Evolutionary conservation across 2,797 vertebrate species (phyloP), one percentile per base, ranked within the genome.

Genomic region (Menidia menidia): DNA sequence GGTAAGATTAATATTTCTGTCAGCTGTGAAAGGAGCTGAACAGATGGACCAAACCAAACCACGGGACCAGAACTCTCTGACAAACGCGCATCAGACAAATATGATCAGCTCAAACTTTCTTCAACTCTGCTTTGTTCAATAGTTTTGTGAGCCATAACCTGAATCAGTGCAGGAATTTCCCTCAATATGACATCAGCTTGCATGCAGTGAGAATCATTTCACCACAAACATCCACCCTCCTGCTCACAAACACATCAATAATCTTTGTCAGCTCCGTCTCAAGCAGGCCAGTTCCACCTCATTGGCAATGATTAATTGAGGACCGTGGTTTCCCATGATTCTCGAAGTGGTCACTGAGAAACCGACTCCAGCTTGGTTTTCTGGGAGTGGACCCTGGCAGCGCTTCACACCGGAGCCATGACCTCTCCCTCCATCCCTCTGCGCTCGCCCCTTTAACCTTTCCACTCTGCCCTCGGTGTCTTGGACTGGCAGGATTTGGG

Each of bases 221-320:
- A 51, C 44, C 62, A 19, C 69, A 48, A 77, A 70, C 18, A 54
- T 71, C 62, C 45, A 52, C 47, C 64, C 54, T 72, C 67, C 51
- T 19, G 51, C 77, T 53, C 73, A 42, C 41, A 72, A 68, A 47
- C 75, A 75, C 77, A 83, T 85, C 75, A 73, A 70, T 85, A 85
- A 86, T 44, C 47, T 48, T 73, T 50, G 80, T 79, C 74, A 62
- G 80, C 35, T 63, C 73, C 1, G 59, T 80, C 73, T 83, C 64
- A 39, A 59, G 65, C 73, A 52, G 54, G 11, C 81, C 16, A 47
- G 91, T 92, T 91, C 87, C 83, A 84, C 88, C 87, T 92, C 90
- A 90, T 92, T 90, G 90, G 81, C 55, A 11, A 42, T 92, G 89
- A 93, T 91, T 90, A 83, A 93, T 90, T 51, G 79, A 71, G 72